Percentiles rank a stretch among this genome's conserved stretches.
Conservation (phyloP, 2,113 vertebrate genomes). For the Numenius arquata region DNA sequence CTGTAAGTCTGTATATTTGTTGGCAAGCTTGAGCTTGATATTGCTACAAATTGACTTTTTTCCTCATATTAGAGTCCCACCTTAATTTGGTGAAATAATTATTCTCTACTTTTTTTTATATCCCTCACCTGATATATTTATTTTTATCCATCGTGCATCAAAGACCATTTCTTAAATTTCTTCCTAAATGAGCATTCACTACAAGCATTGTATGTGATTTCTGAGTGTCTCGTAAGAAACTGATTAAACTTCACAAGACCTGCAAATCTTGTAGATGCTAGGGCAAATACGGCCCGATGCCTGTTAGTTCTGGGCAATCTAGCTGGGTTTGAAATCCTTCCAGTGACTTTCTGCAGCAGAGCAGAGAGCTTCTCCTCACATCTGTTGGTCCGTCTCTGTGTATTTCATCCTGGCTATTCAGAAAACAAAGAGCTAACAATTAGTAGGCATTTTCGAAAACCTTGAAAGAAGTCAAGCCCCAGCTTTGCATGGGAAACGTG, state of each 20-base stretch:
- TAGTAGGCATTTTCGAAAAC: not conserved
- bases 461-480: not conserved
- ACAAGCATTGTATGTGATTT: not conserved
- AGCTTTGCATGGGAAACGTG: not conserved
- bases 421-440: not conserved
- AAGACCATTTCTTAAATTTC: not conserved
- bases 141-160: not conserved
- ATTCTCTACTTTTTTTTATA: not conserved
- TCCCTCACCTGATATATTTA: not conserved
- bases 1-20: not conserved
- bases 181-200: not conserved
- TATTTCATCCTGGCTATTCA: not conserved
- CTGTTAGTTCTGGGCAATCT: not conserved
- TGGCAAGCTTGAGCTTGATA: not conserved
- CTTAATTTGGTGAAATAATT: not conserved
- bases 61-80: rapidly evolving
- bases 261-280: not conserved
- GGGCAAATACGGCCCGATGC: rapidly evolving
- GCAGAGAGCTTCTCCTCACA: not conserved
- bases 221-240: not conserved
- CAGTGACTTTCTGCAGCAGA: not conserved
- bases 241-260: not conserved
- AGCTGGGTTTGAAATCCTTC: not conserved
- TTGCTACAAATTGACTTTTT: not conserved
- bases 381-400: not conserved